Base-by-base conservation (phyloP, 2,888 invertebrate genomes). In the Hanleya hanleyi region DNA sequence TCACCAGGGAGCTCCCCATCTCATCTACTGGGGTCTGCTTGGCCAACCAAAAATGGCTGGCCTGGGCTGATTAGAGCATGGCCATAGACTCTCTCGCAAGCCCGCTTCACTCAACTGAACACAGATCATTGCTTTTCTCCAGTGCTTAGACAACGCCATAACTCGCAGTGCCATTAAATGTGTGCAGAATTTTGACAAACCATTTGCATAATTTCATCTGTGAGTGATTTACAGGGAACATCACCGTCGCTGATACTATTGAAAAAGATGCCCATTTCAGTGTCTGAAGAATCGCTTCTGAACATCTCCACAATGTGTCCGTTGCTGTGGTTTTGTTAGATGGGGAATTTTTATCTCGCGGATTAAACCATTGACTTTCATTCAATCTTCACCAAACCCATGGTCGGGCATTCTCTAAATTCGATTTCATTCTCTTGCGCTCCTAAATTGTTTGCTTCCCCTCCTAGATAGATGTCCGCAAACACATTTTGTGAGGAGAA, bases 171-270 rank as follows among this genome's bases (percentile, higher is more conserved):
- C 32, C 29, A 57, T 29, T 57, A 57, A 57, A 57, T 29, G 57
- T 32, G 29, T 29, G 57, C 29, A 32, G 29, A 29, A 29, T 57
- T 57, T 57, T 57, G 57, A 57, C 57, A 57, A 57, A 57, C 57
- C 35, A 64, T 64, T 64, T 64, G 64, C 64, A 64, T 64, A 64
- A 64, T 64, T 64, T 64, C 64, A 64, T 64, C 64, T 64, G 4
- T 35, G 38, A 35, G 29, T 37, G 64, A 64, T 64, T 64, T 64
- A 64, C 35, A 22, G 35, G 15, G 64, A 29, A 18, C 35, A 64
- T 37, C 37, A 26, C n/a, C 29, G 33, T 15, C 18, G 36, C 15
- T 18, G 64, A 36, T 64, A 64, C 37, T 26, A 64, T 64, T 64
- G 64, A 64, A 35, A 26, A 18, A 5, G 38, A 18, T 37, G 29